Percentiles rank a stretch among this genome's conserved stretches.
These are phyloP conservation scores for Poeciliopsis presidionis DNA, from an alignment of 2,797 vertebrate species.

Conservation along the genomic window DNA sequence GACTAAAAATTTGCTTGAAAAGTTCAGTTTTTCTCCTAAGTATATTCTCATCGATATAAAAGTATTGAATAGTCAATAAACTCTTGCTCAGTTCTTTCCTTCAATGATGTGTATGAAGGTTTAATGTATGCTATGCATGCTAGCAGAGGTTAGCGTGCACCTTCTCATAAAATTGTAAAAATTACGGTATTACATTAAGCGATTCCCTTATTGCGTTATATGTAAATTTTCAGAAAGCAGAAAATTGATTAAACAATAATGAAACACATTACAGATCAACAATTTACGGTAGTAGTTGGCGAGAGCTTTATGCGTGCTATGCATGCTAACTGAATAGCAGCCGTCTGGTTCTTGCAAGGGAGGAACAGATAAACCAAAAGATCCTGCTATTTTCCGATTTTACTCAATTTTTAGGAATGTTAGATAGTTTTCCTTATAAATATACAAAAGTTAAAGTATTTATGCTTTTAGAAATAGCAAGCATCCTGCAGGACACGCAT, in stretches of 20 bases:
- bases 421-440: neutral
- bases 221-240: neutral
- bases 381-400: neutral
- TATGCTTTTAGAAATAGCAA: neutral
- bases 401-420: neutral
- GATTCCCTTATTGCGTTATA: too few relatives aligned
- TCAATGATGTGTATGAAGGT: neutral
- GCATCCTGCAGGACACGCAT: neutral
- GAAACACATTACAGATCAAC: neutral
- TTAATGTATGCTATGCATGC: neutral
- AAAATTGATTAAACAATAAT: neutral
- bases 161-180: neutral
- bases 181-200: neutral
- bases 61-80: neutral
- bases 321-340: neutral
- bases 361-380: neutral
- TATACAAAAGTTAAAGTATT: neutral
- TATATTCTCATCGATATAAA: too few relatives aligned
- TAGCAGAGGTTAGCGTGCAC: neutral
- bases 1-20: neutral
- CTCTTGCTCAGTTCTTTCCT: neutral
- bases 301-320: neutral
- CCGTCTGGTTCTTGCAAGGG: neutral
- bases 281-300: neutral
- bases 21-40: rapidly evolving